Evolutionary conservation across 2,888 invertebrate genomes (phyloP), one percentile per base, ranked within the genome.

Genomic region (Sesamia inferens): DNA sequence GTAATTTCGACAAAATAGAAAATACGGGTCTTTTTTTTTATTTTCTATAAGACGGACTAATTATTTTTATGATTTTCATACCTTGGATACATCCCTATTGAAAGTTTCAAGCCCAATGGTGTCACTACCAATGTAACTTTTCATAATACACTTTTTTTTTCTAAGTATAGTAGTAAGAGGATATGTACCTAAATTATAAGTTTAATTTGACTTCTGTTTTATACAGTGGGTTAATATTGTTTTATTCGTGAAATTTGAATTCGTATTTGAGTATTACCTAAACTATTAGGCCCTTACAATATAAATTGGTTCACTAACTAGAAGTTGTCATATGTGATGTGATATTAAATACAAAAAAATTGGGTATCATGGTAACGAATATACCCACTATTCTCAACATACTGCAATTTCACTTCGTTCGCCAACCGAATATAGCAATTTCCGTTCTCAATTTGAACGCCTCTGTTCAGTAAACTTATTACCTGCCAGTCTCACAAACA

Each of bases 381-480:
- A 31, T 31, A 31, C 5, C 10, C 44, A 16, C 8, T 14, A 44
- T 19, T 42, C 0, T 47, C 10, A 69, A 8, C 13, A 22, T 10
- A 19, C n/a, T 31, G 19, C 42, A 44, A 61, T 61, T 44, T 71
- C 5, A 31, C 51, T 24, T 44, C 31, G 16, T 44, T 14, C 31
- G 6, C 22, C 5, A 61, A 54, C n/a, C 13, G 7, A 72, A 59
- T 14, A 59, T 1, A 2, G 4, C n/a, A 59, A 71, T 51, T 59
- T 22, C 59, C 42, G 44, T 59, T 71, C 48, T 39, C 19, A 54
- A 54, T 61, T 71, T 22, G n/a, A 19, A 61, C 47, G 14, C 31
- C 10, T 5, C 14, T 24, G n/a, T 44, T 71, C 11, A 39, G 5
- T 22, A 31, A 70, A 72, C n/a, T 7, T 47, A 47, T 39, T 47